Evolutionary conservation across 2,113 vertebrate genomes (phyloP), one percentile per base, ranked within the genome.

Genomic region (Lutjanus erythropterus): DNA sequence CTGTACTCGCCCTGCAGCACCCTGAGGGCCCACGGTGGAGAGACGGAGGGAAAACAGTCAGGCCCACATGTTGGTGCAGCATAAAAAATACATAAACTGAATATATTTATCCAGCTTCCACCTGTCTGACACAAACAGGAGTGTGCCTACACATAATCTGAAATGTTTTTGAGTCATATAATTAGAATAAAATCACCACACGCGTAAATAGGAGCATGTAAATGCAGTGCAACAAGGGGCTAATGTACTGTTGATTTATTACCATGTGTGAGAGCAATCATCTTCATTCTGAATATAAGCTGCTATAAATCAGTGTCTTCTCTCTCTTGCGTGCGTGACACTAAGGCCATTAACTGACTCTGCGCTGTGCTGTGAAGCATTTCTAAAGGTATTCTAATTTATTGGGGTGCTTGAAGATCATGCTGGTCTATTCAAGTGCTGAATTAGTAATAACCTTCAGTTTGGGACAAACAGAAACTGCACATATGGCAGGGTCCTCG

Each of bases 1-100:
- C 95, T 95, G 88, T 99, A 96, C 90, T 99, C 98, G 68, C 97
- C 96, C 88, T 99, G 98, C 69, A 99, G 97, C 92, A 99, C 96
- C 92, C 98, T 99, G 93, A 65, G 52, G 77, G 66, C 41, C 65
- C 71, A 60, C 49, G 58, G 61, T 4, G 31, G 49, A 77, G 33
- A 77, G 9, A 75, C 9, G 52, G 50, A 66, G n/a, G 69, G 21
- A 37, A 85, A 49, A 73, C 19, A 65, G 81, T 88, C 39, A 78
- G 39, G 19, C 44, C 21, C 18, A 78, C 33, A 52, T 49, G 70
- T 16, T 78, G 50, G 16, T 56, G 37, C 42, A 66, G 44, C 35
- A 75, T 23, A 23, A 39, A 71, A 62, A 68, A 76, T 27, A 71
- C 19, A 59, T 2, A 65, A 62, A 37, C 44, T n/a, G 15, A 11